Evolutionary conservation across 2,797 vertebrate species (phyloP).

Genomic region (Syngnathus rostellatus): DNA sequence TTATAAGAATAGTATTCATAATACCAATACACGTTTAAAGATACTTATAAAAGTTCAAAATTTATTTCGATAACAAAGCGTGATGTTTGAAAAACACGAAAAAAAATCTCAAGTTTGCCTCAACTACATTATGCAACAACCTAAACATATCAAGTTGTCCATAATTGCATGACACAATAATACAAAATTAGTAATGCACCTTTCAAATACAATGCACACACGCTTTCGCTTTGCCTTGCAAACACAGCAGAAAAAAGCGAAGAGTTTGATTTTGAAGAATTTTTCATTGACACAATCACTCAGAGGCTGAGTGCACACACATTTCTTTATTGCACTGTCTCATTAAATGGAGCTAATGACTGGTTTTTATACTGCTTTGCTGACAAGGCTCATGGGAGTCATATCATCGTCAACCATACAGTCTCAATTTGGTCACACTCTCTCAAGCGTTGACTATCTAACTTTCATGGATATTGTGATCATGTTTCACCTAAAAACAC

Average conservation of each 20-base stretch:
- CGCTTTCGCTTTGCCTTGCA: neutral
- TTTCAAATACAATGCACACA: neutral
- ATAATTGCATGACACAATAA: too few species aligned
- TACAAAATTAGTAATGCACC: too few species aligned
- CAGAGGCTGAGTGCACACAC: neutral
- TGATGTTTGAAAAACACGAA: neutral
- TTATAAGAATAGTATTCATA: neutral
- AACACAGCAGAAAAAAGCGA: neutral
- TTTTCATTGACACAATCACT: too few species aligned
- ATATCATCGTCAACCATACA: slow-evolving; percentile 51
- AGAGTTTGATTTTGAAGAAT: neutral
- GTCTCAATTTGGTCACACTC: slow-evolving; percentile 45
- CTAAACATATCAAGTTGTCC: too few species aligned
- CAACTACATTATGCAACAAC: too few species aligned
- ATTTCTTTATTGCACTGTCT: slow-evolving; percentile 25
- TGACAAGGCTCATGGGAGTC: slow-evolving; percentile 49
- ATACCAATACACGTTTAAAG: neutral
- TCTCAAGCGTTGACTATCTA: slow-evolving; percentile 36
- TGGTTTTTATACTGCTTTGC: slow-evolving; percentile 58
- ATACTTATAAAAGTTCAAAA: neutral
- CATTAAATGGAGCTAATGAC: slow-evolving; percentile 52
- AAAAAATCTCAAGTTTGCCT: too few species aligned
- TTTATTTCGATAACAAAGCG: neutral
- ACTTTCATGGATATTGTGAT: slow-evolving; percentile 23
- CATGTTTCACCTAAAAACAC: slow-evolving; percentile 22